Conservation (phyloP, 2,797 vertebrate species). For the Thamnophis elegans region DNA sequence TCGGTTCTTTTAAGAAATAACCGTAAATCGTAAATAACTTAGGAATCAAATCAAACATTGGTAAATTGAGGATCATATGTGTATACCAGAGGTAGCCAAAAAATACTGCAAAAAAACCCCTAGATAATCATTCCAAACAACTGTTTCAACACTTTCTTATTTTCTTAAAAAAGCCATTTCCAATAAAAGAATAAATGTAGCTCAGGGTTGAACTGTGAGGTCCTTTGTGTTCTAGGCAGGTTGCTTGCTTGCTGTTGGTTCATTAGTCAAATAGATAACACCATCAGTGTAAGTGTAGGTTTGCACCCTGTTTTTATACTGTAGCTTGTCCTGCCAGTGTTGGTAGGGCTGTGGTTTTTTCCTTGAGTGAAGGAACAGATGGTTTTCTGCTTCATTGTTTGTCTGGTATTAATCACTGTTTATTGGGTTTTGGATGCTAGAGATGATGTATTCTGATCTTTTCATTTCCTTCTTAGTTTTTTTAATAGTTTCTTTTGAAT, state of each 20-base stretch:
- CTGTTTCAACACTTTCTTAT: background rate
- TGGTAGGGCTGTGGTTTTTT: background rate
- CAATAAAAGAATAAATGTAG: background rate
- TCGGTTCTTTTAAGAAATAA: background rate
- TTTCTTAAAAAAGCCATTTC: background rate
- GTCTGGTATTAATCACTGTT: background rate
- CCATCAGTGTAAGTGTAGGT: background rate
- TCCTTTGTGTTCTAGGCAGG: background rate
- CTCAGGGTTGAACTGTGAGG: background rate
- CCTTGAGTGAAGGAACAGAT: background rate
- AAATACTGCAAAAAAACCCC: background rate
- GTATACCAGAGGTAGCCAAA: background rate
- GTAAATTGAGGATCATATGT: background rate
- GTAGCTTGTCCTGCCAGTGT: background rate
- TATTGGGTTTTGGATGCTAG: background rate
- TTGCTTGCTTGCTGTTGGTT: background rate
- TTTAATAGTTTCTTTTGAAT: background rate
- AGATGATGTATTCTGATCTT: background rate
- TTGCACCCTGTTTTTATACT: background rate
- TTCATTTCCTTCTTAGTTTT: background rate
- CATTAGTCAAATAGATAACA: background rate
- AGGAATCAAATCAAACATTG: background rate
- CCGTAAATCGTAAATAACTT: background rate
- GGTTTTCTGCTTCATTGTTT: background rate
- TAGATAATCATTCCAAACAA: constrained; percentile 4